Conservation (phyloP, 2,888 invertebrate genomes). For the Lamellibrachia satsuma region DNA sequence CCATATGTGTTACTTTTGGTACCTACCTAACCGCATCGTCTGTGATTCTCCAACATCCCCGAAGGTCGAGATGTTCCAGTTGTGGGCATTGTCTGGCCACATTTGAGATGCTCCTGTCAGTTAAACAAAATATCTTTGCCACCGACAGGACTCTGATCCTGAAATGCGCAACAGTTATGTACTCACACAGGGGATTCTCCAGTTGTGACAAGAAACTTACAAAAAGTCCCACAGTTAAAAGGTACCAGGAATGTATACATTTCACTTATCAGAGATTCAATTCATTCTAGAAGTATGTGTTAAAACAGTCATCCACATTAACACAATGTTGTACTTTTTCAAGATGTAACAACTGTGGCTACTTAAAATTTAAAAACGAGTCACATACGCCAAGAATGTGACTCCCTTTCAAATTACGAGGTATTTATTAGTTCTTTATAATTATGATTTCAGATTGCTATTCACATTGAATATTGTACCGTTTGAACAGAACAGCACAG, state of each 20-base stretch:
- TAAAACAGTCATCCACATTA: too few relatives aligned
- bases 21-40: neutral
- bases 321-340: too few relatives aligned
- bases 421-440: neutral
- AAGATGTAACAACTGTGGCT: too few relatives aligned
- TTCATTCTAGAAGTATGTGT: too few relatives aligned
- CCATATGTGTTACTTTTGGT: neutral
- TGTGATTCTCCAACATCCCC: neutral
- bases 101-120: neutral
- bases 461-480: neutral
- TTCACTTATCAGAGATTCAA: too few relatives aligned
- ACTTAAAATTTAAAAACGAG: too few relatives aligned
- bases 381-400: too few relatives aligned
- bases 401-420: too few relatives aligned
- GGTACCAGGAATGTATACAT: too few relatives aligned
- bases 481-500: neutral
- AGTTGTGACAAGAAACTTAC: neutral
- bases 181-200: neutral
- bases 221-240: neutral
- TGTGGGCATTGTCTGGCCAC: neutral
- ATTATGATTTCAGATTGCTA: neutral
- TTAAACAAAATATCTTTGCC: slow-evolving; percentile 13
- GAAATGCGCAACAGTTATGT: neutral
- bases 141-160: neutral
- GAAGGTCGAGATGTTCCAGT: neutral